Conservation (phyloP, 2,888 invertebrate species). For the Agrochola litura region DNA sequence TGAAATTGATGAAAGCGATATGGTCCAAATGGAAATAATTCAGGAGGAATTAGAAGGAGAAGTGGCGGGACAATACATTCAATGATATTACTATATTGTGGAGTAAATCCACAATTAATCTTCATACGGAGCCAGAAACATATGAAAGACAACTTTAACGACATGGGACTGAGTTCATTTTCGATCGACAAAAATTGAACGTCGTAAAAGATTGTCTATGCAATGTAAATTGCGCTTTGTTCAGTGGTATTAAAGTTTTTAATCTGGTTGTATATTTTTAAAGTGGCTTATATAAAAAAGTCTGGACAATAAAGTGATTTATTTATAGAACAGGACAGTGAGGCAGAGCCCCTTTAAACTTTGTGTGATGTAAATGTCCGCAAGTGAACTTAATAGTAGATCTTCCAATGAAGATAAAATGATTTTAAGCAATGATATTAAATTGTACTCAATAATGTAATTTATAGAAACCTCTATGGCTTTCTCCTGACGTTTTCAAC, state of each 20-base stretch:
- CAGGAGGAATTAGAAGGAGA: slow-evolving; percentile 75
- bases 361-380: not conserved
- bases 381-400: not conserved
- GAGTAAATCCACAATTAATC: slow-evolving; percentile 24
- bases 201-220: not conserved
- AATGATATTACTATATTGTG: slow-evolving; percentile 54
- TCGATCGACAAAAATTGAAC: not conserved
- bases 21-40: slow-evolving; percentile 80
- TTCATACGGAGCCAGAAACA: too few relatives aligned
- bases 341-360: not conserved
- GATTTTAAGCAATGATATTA: too few relatives aligned
- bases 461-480: not conserved
- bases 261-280: not conserved
- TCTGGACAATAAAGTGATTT: not conserved
- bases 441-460: not conserved
- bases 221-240: slow-evolving; percentile 12
- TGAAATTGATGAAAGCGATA: slow-evolving; percentile 73
- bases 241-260: too few relatives aligned
- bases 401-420: not conserved
- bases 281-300: not conserved
- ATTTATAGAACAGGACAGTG: not conserved
- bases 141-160: not conserved
- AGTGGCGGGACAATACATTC: slow-evolving; percentile 68
- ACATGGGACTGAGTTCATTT: not conserved
- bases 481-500: not conserved